phyloP scores from a whole-genome alignment of 2,113 vertebrate genomes.

The Ibidorhyncha struthersii region DNA sequence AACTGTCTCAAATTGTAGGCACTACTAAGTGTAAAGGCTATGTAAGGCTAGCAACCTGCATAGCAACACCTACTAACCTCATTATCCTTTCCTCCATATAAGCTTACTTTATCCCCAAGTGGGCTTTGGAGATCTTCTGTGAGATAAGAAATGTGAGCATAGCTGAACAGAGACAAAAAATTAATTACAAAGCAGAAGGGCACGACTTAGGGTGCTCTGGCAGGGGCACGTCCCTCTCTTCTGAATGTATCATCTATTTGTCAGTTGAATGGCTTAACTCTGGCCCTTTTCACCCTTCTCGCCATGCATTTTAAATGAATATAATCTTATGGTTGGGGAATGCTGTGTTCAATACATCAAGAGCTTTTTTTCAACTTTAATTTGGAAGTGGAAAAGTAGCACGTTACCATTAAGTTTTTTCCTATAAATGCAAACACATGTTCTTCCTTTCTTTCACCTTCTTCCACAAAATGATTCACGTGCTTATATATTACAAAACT shows the following conservation, averaged over 20 bases:
- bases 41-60: background rate
- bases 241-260: background rate
- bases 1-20: background rate
- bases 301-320: background rate
- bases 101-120: background rate
- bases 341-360: background rate
- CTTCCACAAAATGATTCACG: background rate
- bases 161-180: background rate
- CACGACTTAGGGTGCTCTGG: background rate
- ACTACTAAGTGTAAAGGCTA: background rate
- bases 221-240: background rate
- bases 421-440: background rate
- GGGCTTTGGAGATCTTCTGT: background rate
- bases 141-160: background rate
- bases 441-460: background rate
- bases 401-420: background rate
- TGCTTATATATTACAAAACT: background rate
- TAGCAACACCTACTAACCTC: background rate
- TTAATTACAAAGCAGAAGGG: background rate
- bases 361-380: background rate
- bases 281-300: background rate
- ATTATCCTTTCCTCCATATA: background rate
- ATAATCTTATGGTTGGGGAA: background rate
- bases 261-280: background rate
- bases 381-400: background rate